Evolutionary conservation across 2,888 invertebrate species (phyloP).

Genomic region (Amorpha juglandis): DNA sequence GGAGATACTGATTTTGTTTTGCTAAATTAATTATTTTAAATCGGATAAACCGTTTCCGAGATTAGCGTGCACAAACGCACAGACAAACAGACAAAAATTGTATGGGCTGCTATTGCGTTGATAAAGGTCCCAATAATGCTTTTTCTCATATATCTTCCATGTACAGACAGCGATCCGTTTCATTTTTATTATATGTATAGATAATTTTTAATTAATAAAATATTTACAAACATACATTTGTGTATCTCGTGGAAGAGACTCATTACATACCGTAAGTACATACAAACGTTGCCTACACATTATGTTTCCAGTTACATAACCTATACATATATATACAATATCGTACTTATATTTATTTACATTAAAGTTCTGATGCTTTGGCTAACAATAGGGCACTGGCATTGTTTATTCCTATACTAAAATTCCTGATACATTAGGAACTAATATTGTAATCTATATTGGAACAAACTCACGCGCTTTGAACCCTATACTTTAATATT

Average conservation of each 20-base stretch:
- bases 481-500: slow-evolving; percentile 40
- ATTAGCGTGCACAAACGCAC: no score
- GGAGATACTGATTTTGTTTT: no score
- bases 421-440: slow-evolving; percentile 29
- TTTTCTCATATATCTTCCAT: no score
- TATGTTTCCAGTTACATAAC: neutral
- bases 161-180: no score
- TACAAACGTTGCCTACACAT: slow-evolving; percentile 15
- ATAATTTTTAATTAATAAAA: neutral
- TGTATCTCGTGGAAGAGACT: neutral
- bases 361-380: slow-evolving; percentile 81
- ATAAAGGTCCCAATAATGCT: no score
- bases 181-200: no score
- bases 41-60: no score
- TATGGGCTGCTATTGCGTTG: no score
- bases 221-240: slow-evolving; percentile 1
- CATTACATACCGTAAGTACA: neutral
- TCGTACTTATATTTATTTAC: slow-evolving; percentile 61
- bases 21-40: no score
- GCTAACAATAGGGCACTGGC: slow-evolving; percentile 75
- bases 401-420: slow-evolving; percentile 43
- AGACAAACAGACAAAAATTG: no score
- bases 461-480: slow-evolving; percentile 37
- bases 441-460: slow-evolving; percentile 24
- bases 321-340: slow-evolving; percentile 17